Evolutionary conservation across 2,888 invertebrate genomes (phyloP), one percentile per base, ranked within the genome.

Genomic region (Schizotus pectinicornis): DNA sequence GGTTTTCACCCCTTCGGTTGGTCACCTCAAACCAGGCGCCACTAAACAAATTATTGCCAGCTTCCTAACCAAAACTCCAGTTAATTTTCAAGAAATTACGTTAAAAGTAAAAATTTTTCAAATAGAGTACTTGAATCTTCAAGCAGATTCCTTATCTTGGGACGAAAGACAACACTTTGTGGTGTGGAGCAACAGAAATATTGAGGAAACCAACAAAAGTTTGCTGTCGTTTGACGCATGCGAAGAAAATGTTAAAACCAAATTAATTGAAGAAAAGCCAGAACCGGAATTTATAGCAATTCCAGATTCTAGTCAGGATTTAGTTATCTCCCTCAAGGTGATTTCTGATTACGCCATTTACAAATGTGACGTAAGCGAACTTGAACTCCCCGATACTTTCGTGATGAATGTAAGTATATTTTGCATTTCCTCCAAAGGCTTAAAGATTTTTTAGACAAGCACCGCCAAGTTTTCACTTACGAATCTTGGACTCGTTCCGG

Each of bases 341-440:
- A 73, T 76, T 9, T 83, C 84, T 1, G 84, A 84, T 65, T 85
- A 83, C 63, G 79, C 83, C 0, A 80, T 80, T 65, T 87, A 83
- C 63, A 59, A 62, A 1, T 83, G 82, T 61, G 68, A 75, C 1
- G 70, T 82, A n/a, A 63, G 74, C 2, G 79, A 82, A 41, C 80
- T 82, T 12, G 43, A 68, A 42, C 79, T 87, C 57, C 75, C 75
- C 2, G 85, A 87, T 62, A 86, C 86, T 0, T 83, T 84, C 62
- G 82, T 87, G 69, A 85, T 79, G 53, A 79, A 82, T 74, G 82
- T 82, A 67, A 57, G 54, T 38, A 49, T 31, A 11, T 12, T 32
- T 12, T 32, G 3, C 11, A 51, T 33, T 12, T 32, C 42, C 6
- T 6, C 14, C 3, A 50, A 31, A 6, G 7, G 14, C 7, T 35